phyloP scores from a whole-genome alignment of 2,888 invertebrate genomes.

The Notodonta dromedarius region DNA sequence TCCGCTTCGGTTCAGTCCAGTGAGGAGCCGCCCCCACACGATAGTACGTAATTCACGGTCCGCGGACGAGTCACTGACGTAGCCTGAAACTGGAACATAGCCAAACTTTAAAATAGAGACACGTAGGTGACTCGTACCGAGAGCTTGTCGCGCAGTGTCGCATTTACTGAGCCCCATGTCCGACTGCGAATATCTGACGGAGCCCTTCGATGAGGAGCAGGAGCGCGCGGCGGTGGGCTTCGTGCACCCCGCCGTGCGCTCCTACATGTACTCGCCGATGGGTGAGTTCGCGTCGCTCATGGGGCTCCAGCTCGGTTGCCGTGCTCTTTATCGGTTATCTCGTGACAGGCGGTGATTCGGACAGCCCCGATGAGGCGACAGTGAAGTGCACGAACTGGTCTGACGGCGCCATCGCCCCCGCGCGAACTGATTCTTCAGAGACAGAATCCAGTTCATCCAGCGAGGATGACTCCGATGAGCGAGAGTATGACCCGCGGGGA shows the following conservation, averaged over 20 bases:
- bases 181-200: constrained; percentile 81
- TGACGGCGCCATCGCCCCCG: constrained; percentile 70
- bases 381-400: constrained; percentile 83
- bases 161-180: constrained; percentile 78
- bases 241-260: constrained; percentile 80
- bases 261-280: constrained; percentile 82
- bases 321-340: constrained; percentile 59
- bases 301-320: constrained; percentile 54
- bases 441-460: constrained; percentile 68
- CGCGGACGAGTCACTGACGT: constrained; percentile 77
- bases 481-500: constrained; percentile 81
- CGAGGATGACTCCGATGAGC: constrained; percentile 70
- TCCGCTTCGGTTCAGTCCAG: constrained; percentile 81
- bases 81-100: constrained; percentile 75
- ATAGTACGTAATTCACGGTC: constrained; percentile 77
- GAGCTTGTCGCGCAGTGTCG: constrained; percentile 81
- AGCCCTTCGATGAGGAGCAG: constrained; percentile 76
- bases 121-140: constrained; percentile 75
- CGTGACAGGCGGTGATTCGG: constrained; percentile 84
- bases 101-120: constrained; percentile 81
- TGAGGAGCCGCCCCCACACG: constrained; percentile 78
- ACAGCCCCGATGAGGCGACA: constrained; percentile 86
- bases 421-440: constrained; percentile 70
- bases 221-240: constrained; percentile 72
- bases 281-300: constrained; percentile 71